Evolutionary conservation across 2,888 invertebrate species (phyloP).

Genomic region (Germaria angustata): DNA sequence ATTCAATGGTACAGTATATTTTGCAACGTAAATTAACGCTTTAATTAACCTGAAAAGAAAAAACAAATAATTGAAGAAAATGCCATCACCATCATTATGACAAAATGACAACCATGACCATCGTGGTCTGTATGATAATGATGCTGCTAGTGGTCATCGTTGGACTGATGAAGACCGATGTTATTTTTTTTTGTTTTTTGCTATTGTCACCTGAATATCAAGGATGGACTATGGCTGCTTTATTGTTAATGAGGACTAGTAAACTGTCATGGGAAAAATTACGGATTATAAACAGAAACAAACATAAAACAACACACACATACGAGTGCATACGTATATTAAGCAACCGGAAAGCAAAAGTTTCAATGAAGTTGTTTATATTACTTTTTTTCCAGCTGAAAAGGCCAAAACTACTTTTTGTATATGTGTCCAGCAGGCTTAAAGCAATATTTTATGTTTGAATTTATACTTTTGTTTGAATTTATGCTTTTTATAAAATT

Average conservation of each 20-base stretch:
- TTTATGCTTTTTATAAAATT: too few relatives aligned
- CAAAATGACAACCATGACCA: constrained; percentile 33
- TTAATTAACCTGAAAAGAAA: too few relatives aligned
- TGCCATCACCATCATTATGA: constrained; percentile 32
- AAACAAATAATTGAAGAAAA: background rate
- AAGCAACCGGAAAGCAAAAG: too few relatives aligned
- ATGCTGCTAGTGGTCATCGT: constrained; percentile 12
- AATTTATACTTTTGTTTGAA: too few relatives aligned
- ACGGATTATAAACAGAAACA: background rate
- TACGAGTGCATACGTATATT: too few relatives aligned
- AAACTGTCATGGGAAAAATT: constrained; percentile 3
- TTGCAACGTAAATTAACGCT: too few relatives aligned
- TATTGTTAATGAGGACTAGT: constrained; percentile 47
- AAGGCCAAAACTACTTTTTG: constrained; percentile 1
- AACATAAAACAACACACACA: background rate
- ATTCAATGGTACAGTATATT: too few relatives aligned
- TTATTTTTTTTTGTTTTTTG: too few relatives aligned
- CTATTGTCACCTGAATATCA: constrained; percentile 55
- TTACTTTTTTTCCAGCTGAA: too few relatives aligned
- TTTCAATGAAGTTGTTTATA: constrained; percentile 7
- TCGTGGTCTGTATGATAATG: constrained; percentile 13
- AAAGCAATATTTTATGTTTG: background rate
- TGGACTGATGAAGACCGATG: constrained; percentile 18
- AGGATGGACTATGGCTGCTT: constrained; percentile 53
- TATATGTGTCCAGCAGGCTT: background rate